Evolutionary conservation across 2,797 vertebrate species (phyloP).

Genomic region (Rousettus madagascariensis): DNA sequence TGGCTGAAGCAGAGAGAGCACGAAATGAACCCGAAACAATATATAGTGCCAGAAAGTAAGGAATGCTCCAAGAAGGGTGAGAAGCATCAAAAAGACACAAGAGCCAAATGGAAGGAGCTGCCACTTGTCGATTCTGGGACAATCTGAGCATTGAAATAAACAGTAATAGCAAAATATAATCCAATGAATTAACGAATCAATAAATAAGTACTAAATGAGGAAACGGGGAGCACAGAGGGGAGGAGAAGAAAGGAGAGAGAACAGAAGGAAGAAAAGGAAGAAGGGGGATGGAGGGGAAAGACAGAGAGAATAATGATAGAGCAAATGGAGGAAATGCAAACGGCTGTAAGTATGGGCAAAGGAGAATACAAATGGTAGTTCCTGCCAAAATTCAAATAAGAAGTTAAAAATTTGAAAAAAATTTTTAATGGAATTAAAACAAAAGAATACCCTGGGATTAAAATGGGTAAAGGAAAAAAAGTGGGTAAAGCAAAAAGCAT

Average conservation of each 20-base stretch:
- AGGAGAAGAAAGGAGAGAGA: not conserved
- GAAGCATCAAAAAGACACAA: not conserved
- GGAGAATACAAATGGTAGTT: not conserved
- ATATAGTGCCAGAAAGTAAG: not conserved
- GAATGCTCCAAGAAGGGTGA: not conserved
- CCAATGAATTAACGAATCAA: not conserved
- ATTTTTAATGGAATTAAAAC: not conserved
- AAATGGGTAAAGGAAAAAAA: not conserved
- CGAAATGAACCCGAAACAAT: not conserved
- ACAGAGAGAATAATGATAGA: not conserved
- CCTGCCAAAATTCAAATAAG: not conserved
- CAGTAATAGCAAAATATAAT: not conserved
- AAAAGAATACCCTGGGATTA: not conserved
- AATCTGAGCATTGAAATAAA: not conserved
- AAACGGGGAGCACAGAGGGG: not conserved
- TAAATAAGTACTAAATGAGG: not conserved
- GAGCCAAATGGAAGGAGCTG: not conserved
- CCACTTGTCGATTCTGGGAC: not conserved
- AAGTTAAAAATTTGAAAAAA: not conserved
- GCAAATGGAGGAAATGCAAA: not conserved
- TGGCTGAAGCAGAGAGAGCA: not conserved
- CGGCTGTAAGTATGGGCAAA: not conserved
- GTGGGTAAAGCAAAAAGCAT: not conserved
- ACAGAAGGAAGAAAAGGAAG: not conserved
- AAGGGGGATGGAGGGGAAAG: not conserved